These are phyloP conservation scores for Leptinotarsa peninsularis DNA, from an alignment of 2,888 invertebrate species.

Conservation along the genomic window DNA sequence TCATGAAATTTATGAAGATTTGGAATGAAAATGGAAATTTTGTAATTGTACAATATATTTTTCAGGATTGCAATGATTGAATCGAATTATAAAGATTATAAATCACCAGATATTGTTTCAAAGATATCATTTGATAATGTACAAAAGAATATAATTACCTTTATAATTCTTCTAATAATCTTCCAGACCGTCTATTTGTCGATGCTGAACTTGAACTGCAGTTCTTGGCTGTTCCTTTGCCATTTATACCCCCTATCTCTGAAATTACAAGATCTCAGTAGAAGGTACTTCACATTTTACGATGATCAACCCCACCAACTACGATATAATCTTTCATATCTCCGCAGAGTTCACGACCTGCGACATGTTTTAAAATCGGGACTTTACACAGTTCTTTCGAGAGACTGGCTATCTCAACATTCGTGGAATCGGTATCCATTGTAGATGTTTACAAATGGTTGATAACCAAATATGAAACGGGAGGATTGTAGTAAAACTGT, in stretches of 20 bases:
- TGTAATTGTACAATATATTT: too few relatives aligned
- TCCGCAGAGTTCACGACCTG: neutral
- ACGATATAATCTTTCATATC: neutral
- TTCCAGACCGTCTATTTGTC: neutral
- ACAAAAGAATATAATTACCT: neutral
- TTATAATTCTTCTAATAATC: neutral
- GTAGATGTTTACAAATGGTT: neutral
- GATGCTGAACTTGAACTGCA: neutral
- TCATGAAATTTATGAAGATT: too few relatives aligned
- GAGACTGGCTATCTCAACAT: neutral
- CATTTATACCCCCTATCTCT: neutral
- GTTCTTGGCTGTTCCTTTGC: neutral
- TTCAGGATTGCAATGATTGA: too few relatives aligned
- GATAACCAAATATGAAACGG: neutral
- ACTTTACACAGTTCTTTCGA: neutral
- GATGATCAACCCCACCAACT: neutral
- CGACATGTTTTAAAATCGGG: neutral
- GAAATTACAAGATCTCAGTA: neutral
- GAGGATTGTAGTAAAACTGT: too few relatives aligned
- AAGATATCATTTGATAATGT: neutral
- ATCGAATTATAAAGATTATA: too few relatives aligned
- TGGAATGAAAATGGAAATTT: too few relatives aligned
- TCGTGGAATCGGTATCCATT: neutral
- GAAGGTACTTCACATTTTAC: neutral
- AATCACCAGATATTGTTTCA: too few relatives aligned